Percentiles rank a stretch among this genome's conserved stretches.
Evolutionary conservation across 30 jellyfish, hydroid and myxozoan species (phyloP).

Genomic region (Chrysaora quinquecirrha): DNA sequence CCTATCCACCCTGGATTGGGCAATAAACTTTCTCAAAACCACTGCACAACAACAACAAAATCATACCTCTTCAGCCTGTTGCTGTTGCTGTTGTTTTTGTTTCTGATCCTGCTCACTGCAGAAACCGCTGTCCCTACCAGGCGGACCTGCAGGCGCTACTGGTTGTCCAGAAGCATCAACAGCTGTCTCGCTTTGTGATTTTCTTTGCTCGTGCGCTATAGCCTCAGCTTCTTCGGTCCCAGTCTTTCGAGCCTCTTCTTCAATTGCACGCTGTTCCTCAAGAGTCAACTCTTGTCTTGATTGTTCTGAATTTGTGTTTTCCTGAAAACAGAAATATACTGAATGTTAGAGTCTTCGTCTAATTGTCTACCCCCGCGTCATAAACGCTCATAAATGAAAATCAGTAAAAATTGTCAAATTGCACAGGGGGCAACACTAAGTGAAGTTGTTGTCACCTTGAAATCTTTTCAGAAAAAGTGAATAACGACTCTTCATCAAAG

Average conservation of each 20-base stretch:
- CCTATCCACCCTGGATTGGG: no score
- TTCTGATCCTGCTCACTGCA: constrained; percentile 82
- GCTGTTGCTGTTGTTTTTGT: constrained; percentile 72
- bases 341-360: not conserved
- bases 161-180: constrained; percentile 29
- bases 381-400: no score
- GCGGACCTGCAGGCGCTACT: constrained; percentile 59
- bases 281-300: constrained; percentile 71
- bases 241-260: constrained; percentile 70
- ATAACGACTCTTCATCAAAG: no score
- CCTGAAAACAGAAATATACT: constrained; percentile 4
- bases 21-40: no score
- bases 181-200: constrained; percentile 21
- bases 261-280: constrained; percentile 81
- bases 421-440: not conserved
- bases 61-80: constrained; percentile 11
- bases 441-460: no score
- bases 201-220: constrained; percentile 59
- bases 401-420: not conserved
- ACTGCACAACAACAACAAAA: no score
- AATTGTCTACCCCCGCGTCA: no score
- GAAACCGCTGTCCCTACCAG: constrained; percentile 87
- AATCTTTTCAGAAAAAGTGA: no score
- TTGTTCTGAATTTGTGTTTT: constrained; percentile 13
- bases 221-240: constrained; percentile 73